Base-by-base conservation (phyloP, 2,797 vertebrate genomes). In the Oreochromis mossambicus region DNA sequence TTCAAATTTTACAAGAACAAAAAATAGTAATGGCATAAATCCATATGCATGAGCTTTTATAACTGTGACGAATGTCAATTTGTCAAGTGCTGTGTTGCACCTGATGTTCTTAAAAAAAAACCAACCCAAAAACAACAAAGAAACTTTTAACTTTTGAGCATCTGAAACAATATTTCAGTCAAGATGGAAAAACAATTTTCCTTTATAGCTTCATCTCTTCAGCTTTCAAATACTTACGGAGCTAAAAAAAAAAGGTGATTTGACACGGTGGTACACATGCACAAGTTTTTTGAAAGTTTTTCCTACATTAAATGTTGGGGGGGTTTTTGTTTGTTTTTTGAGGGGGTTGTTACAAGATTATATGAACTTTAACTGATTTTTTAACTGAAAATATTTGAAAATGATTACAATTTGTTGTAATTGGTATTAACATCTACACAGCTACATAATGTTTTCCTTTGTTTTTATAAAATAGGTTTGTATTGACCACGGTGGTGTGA, bases 1-100 rank as follows among this genome's bases (percentile, higher is more conserved):
- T 84, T 95, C 89, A 87, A 43, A 86, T 93, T 93, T 95, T 90
- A 94, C 89, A 87, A 87, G 86, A 90, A 90, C 86, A 92, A 80
- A 90, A 90, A 89, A 91, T 83, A 91, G 83, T 50, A 66, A 89
- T 70, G 77, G 8, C 78, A 76, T 85, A 81, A 79, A 87, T 80
- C 73, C 77, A 52, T 83, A 68, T 76, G 79, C 82, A 75, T 86
- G 80, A 89, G 76, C 81, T 84, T 87, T 88, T 21, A 86, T 48
- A 70, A 10, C 29, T 61, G 29, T 34, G 17, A 61, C 13, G 26
- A 68, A 77, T 83, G 79, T 79, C 55, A 77, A 4, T 77, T 68
- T 38, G 34, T 38, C n/a, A 38, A 21, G 61, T 66, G 61, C 38
- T 66, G 36, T 38, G 36, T 21, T 41, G 61, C 61, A 66, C 61